phyloP scores from a whole-genome alignment of 2,888 invertebrate species.

The Beris chalybata region DNA sequence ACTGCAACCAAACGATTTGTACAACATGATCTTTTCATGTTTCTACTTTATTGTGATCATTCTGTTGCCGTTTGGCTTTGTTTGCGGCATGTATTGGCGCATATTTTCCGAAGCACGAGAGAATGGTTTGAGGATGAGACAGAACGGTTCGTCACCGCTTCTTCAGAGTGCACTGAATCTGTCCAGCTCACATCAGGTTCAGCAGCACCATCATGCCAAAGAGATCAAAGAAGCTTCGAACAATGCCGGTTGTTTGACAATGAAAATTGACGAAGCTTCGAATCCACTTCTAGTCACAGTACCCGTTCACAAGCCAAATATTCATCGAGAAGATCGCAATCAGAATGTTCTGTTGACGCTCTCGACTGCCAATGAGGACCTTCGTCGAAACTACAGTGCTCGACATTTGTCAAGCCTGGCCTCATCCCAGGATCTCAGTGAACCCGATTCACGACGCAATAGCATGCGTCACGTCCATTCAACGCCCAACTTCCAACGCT shows the following conservation, averaged over 20 bases:
- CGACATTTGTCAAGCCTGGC: conserved; percentile 51
- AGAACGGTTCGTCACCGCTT: conserved; percentile 56
- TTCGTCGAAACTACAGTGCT: conserved; percentile 55
- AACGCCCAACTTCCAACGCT: conserved; percentile 52
- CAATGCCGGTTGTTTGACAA: conserved; percentile 51
- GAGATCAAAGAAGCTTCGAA: conserved; percentile 29
- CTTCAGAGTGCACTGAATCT: conserved; percentile 55
- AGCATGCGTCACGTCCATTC: conserved; percentile 55
- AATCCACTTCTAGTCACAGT: conserved; percentile 38
- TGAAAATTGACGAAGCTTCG: conserved; percentile 51
- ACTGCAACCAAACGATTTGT: conserved; percentile 36
- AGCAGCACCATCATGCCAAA: conserved; percentile 27
- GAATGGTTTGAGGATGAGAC: conserved; percentile 55
- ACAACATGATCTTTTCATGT: conserved; percentile 50
- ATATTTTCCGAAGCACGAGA: conserved; percentile 56
- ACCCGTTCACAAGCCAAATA: conserved; percentile 42
- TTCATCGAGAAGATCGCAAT: conserved; percentile 45
- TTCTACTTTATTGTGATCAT: conserved; percentile 55
- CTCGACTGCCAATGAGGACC: conserved; percentile 52
- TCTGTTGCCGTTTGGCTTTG: conserved; percentile 54
- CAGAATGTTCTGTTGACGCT: conserved; percentile 53
- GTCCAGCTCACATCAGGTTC: conserved; percentile 38
- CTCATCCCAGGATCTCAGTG: conserved; percentile 26
- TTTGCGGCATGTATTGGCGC: conserved; percentile 57
- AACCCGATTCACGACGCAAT: conserved; percentile 39